Percentiles rank a stretch among this genome's conserved stretches.
Conservation (phyloP, 2,113 vertebrate species). For the Mionectes macconnelli region DNA sequence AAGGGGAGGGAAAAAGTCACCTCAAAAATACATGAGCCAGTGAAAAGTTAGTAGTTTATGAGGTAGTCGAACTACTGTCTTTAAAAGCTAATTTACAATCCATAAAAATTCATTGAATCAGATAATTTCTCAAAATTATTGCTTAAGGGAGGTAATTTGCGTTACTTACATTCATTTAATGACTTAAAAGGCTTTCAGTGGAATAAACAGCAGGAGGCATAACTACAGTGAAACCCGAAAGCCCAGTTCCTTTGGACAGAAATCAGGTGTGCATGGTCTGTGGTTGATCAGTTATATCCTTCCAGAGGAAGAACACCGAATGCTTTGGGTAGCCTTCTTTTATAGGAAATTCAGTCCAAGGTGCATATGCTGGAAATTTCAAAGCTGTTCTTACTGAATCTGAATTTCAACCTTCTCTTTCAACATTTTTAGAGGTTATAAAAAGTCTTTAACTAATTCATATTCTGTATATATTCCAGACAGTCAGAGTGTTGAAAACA, state of each 20-base stretch:
- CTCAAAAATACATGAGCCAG: neutral
- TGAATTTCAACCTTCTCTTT: neutral
- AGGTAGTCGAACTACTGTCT: neutral
- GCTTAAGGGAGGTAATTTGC: neutral
- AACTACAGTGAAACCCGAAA: neutral
- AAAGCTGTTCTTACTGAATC: neutral
- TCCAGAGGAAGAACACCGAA: neutral
- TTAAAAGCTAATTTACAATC: neutral
- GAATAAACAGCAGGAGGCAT: neutral
- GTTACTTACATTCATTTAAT: neutral
- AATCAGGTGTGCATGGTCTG: accelerated
- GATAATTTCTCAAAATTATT: neutral
- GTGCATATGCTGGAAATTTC: neutral
- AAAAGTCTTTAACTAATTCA: neutral
- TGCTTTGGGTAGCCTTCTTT: neutral
- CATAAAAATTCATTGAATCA: neutral
- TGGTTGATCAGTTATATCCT: neutral
- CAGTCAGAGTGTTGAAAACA: neutral
- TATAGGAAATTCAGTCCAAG: neutral
- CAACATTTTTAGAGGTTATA: neutral
- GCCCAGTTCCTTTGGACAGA: neutral
- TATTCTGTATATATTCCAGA: conserved; percentile 49
- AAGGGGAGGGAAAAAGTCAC: neutral
- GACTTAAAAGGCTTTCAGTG: neutral
- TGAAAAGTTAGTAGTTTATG: neutral